These are phyloP conservation scores for Rhynchonycteris naso DNA, from an alignment of 2,797 vertebrate species.

Conservation along the genomic window DNA sequence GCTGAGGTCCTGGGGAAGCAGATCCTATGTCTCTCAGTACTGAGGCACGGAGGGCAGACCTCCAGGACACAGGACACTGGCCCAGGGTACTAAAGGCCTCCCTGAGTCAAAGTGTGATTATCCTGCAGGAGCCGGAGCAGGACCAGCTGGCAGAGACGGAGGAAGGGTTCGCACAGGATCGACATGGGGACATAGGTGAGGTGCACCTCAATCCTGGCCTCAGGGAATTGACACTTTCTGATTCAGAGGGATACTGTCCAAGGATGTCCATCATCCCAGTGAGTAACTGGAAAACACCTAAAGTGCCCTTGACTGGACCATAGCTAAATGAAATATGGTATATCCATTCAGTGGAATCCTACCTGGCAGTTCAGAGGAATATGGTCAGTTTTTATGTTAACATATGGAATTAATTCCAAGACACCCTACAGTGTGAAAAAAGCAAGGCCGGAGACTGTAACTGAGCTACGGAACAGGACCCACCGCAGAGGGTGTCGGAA, in stretches of 20 bases:
- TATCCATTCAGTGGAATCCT: constrained; percentile 26
- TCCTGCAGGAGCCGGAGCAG: background rate
- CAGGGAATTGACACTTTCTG: background rate
- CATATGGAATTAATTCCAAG: background rate
- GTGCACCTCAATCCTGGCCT: accelerated
- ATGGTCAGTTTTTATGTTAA: background rate
- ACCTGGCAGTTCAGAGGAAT: background rate
- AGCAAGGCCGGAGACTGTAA: accelerated
- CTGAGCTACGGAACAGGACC: background rate
- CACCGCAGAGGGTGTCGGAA: background rate
- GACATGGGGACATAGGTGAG: accelerated
- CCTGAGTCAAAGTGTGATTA: background rate
- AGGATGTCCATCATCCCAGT: background rate
- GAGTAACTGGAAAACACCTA: background rate
- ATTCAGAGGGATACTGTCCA: background rate
- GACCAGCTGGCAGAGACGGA: background rate
- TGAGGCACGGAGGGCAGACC: accelerated
- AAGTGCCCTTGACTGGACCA: accelerated
- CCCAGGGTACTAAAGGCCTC: background rate
- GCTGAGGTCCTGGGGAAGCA: constrained; percentile 28
- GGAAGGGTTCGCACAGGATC: background rate
- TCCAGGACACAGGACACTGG: background rate
- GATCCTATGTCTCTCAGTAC: background rate
- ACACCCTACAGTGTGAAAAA: background rate
- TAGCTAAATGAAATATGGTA: background rate